These are phyloP conservation scores for Peromyscus polionotus DNA, from an alignment of 2,113 vertebrate species.

Conservation along the genomic window DNA sequence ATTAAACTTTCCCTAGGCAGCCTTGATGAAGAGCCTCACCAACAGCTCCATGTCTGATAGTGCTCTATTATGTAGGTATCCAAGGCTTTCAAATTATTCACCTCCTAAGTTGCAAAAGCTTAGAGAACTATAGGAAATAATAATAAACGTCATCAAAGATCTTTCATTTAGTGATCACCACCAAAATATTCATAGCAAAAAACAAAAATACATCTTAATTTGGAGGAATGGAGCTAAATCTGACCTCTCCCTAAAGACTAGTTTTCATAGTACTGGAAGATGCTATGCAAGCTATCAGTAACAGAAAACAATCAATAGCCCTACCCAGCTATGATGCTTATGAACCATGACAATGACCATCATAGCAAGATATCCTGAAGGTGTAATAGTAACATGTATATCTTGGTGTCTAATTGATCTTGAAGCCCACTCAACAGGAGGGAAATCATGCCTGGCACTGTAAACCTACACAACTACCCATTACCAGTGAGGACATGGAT, in stretches of 20 bases:
- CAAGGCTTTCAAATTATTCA: neutral
- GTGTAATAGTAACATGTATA: neutral
- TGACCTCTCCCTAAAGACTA: neutral
- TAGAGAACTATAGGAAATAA: neutral
- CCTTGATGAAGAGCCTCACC: neutral
- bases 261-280: neutral
- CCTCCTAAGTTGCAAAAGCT: neutral
- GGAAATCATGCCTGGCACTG: neutral
- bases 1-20: neutral
- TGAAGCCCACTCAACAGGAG: neutral
- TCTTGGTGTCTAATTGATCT: neutral
- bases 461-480: neutral
- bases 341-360: neutral
- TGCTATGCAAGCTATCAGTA: neutral
- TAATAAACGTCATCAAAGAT: neutral
- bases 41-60: neutral
- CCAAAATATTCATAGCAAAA: neutral
- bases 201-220: neutral
- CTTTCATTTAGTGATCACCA: neutral
- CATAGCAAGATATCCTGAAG: neutral
- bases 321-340: neutral
- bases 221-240: neutral
- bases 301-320: neutral
- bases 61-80: neutral
- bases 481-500: neutral